Evolutionary conservation across 2,113 vertebrate species (phyloP), one percentile per base, ranked within the genome.

Genomic region (Lasiurus cinereus): DNA sequence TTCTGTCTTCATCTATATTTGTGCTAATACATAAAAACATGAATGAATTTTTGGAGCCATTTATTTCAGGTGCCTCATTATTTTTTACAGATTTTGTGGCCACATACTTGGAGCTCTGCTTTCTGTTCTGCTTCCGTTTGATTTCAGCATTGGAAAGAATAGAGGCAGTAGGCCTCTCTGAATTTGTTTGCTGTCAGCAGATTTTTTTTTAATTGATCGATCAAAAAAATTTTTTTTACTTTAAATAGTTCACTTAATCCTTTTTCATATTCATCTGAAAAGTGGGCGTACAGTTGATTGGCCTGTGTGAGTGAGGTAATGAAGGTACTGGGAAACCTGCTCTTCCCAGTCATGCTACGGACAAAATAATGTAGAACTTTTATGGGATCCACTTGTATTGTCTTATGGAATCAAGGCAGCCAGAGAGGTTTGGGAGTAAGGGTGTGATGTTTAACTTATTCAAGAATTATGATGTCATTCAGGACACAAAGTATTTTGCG

Each of bases 131-230:
- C 24, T 80, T 54, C 31, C 62, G 56, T 80, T 73, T 15, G 88
- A 52, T 73, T 78, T 86, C 73, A 27, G 33, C 12, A 3, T 7
- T 52, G 52, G 78, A 54, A 50, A 33, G 67, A 73, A 56, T 50
- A 91, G 73, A 90, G 64, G 79, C 77, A 8, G 22, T 22, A 95
- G 96, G 92, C 94, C 94, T 96, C 72, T 82, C 39, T 66, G 64
- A 91, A 94, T 88, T 95, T 76, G 39, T 39, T 90, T 90, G 24
- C 67, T 92, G 14, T 54, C 36, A 66, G 70, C 9, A 52, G 39
- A 76, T 46, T 9, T 31, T 87, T 29, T 78, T 79, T 91, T 59
- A 59, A 62, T 24, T 62, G 22, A 62, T 27, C 10, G 9, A 62
- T 27, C 10, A 59, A 59, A 59, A 59, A 11, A 54, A 11, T n/a